phyloP scores from a whole-genome alignment of 1,140 invertebrate species.

The Spodoptera frugiperda region DNA sequence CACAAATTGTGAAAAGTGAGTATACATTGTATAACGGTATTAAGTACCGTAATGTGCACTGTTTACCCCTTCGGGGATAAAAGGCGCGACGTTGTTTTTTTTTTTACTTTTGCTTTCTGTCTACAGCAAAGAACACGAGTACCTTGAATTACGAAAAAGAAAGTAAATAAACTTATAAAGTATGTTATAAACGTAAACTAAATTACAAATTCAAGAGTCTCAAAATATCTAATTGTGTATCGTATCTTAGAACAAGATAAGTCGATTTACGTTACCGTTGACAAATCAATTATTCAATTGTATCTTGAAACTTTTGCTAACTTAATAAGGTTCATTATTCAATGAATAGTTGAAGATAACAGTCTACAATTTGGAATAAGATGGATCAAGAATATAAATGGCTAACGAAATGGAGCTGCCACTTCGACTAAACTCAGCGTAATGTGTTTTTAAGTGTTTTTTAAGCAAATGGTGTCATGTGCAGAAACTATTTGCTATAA shows the following conservation, averaged over 20 bases:
- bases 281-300: slow-evolving; percentile 5
- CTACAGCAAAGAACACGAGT: too few species aligned
- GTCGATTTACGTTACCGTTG: background rate
- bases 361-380: background rate
- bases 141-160: too few species aligned
- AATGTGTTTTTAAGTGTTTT: slow-evolving; percentile 19
- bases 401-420: background rate
- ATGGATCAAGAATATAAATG: slow-evolving; percentile 28
- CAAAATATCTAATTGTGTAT: too few species aligned
- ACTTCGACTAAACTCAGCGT: background rate
- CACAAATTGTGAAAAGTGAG: too few species aligned
- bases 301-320: slow-evolving; percentile 1
- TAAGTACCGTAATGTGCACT: too few species aligned
- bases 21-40: too few species aligned
- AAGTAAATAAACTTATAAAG: too few species aligned
- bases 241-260: background rate
- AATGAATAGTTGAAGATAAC: background rate
- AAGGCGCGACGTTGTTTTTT: too few species aligned
- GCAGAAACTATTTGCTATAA: slow-evolving; percentile 2
- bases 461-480: background rate
- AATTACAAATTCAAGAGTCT: too few species aligned
- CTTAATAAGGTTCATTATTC: slow-evolving; percentile 4
- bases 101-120: too few species aligned
- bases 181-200: too few species aligned
- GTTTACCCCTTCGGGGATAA: too few species aligned